These are phyloP conservation scores for Neomorphus geoffroyi DNA, from an alignment of 2,797 vertebrate species.

Conservation along the genomic window DNA sequence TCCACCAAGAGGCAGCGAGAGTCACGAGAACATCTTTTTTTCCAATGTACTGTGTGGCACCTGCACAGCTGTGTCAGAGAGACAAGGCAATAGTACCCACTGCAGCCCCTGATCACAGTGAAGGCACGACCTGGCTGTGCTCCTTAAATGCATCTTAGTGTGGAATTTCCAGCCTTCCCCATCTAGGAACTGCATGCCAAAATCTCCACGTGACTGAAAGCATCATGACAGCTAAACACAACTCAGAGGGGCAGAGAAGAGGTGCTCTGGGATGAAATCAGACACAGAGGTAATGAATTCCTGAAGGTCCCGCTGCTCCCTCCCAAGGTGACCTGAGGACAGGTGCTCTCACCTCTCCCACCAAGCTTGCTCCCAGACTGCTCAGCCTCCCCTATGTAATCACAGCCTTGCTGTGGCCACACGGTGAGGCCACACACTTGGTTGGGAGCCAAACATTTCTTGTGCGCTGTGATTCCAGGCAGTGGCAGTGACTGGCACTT, in stretches of 20 bases:
- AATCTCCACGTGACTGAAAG: not conserved
- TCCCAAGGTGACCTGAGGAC: not conserved
- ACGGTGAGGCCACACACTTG: rapidly evolving
- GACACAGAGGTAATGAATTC: not conserved
- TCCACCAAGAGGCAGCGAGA: not conserved
- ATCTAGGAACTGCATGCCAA: not conserved
- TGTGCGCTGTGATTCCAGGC: not conserved
- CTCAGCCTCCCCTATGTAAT: rapidly evolving
- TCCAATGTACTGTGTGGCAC: too few species aligned
- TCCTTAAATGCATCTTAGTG: not conserved
- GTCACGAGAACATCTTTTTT: not conserved
- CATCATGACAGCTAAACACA: not conserved
- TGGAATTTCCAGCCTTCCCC: not conserved
- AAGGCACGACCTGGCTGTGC: not conserved
- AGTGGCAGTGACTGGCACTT: not conserved
- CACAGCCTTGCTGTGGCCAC: not conserved
- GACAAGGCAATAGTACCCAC: not conserved
- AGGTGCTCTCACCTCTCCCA: not conserved
- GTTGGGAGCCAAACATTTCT: not conserved
- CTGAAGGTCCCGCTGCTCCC: not conserved
- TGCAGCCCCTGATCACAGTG: not conserved
- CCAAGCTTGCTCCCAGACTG: not conserved
- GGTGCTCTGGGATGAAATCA: not conserved
- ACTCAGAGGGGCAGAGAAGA: not conserved
- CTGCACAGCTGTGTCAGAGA: not conserved